phyloP scores from a whole-genome alignment of 2,888 invertebrate genomes.

The Pristionchus mayeri region DNA sequence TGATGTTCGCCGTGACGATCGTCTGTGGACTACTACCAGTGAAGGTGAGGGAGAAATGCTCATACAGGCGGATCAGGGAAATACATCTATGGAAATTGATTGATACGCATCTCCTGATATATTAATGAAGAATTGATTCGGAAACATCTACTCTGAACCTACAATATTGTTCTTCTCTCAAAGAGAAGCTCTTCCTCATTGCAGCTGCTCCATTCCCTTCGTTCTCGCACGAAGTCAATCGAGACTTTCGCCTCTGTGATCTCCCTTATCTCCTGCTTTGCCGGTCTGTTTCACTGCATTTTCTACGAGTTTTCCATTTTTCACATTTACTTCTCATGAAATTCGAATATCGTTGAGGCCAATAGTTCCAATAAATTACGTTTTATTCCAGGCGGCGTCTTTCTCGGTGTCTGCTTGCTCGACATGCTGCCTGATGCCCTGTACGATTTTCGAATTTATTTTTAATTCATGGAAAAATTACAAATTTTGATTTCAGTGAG shows the following conservation, averaged over 20 bases:
- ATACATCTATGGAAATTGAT: too few relatives aligned
- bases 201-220: background rate
- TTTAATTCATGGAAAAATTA: background rate
- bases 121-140: too few relatives aligned
- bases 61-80: too few relatives aligned
- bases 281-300: background rate
- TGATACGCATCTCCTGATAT: too few relatives aligned
- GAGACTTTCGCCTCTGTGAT: constrained; percentile 8
- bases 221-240: background rate
- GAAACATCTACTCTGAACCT: too few relatives aligned
- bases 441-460: background rate
- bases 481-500: background rate
- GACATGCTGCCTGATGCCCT: constrained; percentile 46
- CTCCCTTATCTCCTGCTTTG: constrained; percentile 24
- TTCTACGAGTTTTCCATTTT: too few relatives aligned
- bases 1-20: constrained; percentile 17
- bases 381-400: constrained; percentile 3
- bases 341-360: too few relatives aligned
- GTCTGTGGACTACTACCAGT: background rate
- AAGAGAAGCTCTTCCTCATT: too few relatives aligned
- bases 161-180: too few relatives aligned
- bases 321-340: background rate
- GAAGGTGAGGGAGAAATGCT: too few relatives aligned
- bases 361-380: background rate
- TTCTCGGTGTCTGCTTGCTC: constrained; percentile 45